Percentiles rank a stretch among this genome's conserved stretches.
These are phyloP conservation scores for Spea bombifrons DNA, from an alignment of 2,113 vertebrate species.

Conservation along the genomic window DNA sequence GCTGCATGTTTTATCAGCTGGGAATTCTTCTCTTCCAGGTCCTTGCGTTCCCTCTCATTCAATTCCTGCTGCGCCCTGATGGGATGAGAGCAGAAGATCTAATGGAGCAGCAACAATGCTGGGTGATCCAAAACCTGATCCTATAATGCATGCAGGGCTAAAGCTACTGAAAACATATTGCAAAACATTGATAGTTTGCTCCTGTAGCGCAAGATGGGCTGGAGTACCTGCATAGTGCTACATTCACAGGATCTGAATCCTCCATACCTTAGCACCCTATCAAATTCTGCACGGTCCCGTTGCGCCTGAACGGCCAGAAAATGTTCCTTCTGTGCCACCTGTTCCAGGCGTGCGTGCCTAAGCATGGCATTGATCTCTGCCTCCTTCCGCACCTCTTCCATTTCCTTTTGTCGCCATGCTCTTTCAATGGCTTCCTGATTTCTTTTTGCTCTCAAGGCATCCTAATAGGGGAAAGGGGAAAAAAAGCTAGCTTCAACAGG, in stretches of 20 bases:
- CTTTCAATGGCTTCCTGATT: constrained; percentile 76
- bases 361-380: constrained; percentile 60
- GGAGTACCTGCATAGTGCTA: too few species aligned
- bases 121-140: too few species aligned
- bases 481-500: not conserved
- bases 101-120: not conserved
- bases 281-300: constrained; percentile 74
- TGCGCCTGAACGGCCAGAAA: constrained; percentile 69
- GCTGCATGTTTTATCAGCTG: constrained; percentile 52
- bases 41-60: constrained; percentile 67
- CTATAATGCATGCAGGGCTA: too few species aligned
- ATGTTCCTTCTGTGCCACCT: constrained; percentile 75
- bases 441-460: constrained; percentile 77
- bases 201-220: too few species aligned
- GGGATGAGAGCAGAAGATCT: not conserved
- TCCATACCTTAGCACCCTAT: constrained; percentile 76
- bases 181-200: too few species aligned
- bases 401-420: constrained; percentile 81
- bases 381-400: constrained; percentile 59
- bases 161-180: too few species aligned
- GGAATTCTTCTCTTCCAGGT: constrained; percentile 47
- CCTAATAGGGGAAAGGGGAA: constrained; percentile 58
- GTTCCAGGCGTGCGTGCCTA: constrained; percentile 64
- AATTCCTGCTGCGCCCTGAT: constrained; percentile 71
- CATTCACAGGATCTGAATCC: not conserved